These are phyloP conservation scores for Mus spretus DNA, from an alignment of 2,797 vertebrate species.

Conservation along the genomic window DNA sequence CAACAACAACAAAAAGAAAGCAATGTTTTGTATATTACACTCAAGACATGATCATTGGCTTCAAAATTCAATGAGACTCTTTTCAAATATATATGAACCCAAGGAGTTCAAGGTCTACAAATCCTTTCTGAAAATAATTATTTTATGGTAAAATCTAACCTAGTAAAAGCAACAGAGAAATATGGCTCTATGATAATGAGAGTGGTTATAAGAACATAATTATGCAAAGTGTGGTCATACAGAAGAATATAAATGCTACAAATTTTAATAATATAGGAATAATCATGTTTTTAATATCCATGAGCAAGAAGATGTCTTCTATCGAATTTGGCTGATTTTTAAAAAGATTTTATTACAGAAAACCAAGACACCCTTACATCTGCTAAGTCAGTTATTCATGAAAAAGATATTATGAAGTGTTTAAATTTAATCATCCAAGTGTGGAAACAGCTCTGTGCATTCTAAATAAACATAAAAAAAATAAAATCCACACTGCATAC, in stretches of 20 bases:
- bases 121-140: neutral
- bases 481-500: neutral
- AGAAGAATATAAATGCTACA: conserved; percentile 22
- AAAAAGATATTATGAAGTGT: neutral
- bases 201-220: neutral
- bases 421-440: neutral
- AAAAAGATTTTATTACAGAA: neutral
- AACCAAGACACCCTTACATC: neutral
- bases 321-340: neutral
- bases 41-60: neutral
- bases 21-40: neutral
- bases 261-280: neutral
- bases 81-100: neutral
- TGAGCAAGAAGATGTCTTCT: neutral
- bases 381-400: neutral
- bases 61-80: neutral
- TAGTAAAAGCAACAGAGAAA: neutral
- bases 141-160: neutral
- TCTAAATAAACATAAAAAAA: neutral
- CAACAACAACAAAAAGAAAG: too few relatives aligned
- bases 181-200: neutral
- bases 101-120: neutral
- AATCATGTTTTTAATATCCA: neutral
- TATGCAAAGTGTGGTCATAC: neutral
- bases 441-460: neutral